phyloP scores from a whole-genome alignment of 2,888 invertebrate species.

The Mesoligia furuncula region DNA sequence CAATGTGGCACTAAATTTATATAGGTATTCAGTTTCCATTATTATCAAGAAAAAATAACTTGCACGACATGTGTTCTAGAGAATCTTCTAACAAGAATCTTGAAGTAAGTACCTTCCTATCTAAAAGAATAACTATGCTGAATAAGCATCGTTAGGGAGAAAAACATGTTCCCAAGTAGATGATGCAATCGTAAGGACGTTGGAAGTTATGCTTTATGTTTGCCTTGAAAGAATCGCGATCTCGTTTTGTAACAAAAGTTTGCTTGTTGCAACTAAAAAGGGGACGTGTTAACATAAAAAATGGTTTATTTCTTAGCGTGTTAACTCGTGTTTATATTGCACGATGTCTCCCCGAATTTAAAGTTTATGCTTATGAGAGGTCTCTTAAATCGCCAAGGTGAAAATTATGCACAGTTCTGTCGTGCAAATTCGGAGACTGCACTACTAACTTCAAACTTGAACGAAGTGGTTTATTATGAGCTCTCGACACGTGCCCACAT shows the following conservation, averaged over 20 bases:
- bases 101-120: constrained; percentile 20
- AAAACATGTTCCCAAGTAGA: constrained; percentile 26
- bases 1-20: too few species aligned
- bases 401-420: neutral
- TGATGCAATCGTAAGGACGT: constrained; percentile 37
- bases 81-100: constrained; percentile 35
- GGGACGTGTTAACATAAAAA: neutral
- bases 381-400: neutral
- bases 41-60: constrained; percentile 3
- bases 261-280: neutral
- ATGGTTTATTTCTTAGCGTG: neutral
- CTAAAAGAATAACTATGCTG: constrained; percentile 30
- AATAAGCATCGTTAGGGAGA: constrained; percentile 52
- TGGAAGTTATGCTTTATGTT: constrained; percentile 23
- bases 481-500: neutral
- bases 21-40: neutral
- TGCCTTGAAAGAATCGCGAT: constrained; percentile 25
- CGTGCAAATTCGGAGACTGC: constrained; percentile 1
- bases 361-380: neutral
- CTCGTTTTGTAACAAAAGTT: constrained; percentile 19
- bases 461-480: neutral
- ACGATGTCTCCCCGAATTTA: neutral
- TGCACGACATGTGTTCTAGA: neutral
- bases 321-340: neutral
- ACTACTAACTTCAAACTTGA: neutral